Evolutionary conservation across 2,797 vertebrate genomes (phyloP), one percentile per base, ranked within the genome.

Genomic region (Pelobates cultripes): DNA sequence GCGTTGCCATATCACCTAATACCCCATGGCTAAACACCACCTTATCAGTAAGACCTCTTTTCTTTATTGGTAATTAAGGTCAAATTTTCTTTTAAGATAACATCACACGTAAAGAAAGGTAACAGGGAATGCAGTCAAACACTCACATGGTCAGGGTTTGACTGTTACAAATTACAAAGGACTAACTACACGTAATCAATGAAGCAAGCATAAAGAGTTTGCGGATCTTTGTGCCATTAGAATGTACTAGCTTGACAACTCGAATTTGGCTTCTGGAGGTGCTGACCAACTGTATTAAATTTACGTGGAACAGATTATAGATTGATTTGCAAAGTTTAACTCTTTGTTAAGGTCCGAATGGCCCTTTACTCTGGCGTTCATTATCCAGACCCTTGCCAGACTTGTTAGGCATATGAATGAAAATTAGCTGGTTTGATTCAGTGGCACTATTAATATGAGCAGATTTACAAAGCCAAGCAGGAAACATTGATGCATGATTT

Each of bases 61-160:
- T 81, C 75, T 75, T 90, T 89, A 85, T 90, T 90, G 87, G 85
- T 93, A 93, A 96, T 95, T 91, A 93, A 94, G 90, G 89, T 90
- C 90, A 86, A 88, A 86, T 41, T 64, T 83, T 91, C 89, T 92
- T 95, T 88, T 94, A 94, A 94, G 92, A 94, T 94, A 93, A 90
- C 88, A 90, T 91, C 91, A 92, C 90, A 93, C 88, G 92, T 80
- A 89, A 77, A 94, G 93, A 94, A 67, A 95, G 91, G 84, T 84
- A 87, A 87, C 88, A 91, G 91, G 91, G 87, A 90, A 93, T 93
- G 92, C 87, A 90, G 91, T 86, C 86, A 91, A 83, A 92, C 86
- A 93, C 93, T 92, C 90, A 86, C 88, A 95, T 94, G 95, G 95
- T 94, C 93, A 92, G 96, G 91, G 95, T 94, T 93, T 95, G 93